A percentile compares a stretch with the other conserved stretches of the same genome.
phyloP scores from a whole-genome alignment of 2,113 vertebrate genomes.

The Chascanopsetta lugubris region DNA sequence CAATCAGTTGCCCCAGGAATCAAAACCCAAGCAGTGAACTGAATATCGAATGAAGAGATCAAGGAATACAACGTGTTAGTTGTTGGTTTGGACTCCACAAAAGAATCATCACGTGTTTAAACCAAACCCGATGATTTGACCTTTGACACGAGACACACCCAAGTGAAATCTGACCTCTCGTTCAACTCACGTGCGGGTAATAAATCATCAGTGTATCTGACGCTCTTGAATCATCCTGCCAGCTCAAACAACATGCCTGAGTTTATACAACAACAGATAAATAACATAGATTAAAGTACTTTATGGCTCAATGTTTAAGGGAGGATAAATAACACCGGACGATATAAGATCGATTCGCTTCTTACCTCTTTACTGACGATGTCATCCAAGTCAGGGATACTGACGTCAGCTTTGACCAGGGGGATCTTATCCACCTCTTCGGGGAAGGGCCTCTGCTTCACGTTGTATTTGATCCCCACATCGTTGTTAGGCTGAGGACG shows the following conservation, averaged over 20 bases:
- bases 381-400: slow-evolving; percentile 96
- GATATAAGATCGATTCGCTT: not conserved
- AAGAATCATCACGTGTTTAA: not conserved
- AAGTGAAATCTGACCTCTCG: slow-evolving; percentile 25
- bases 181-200: slow-evolving; percentile 61
- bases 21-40: no score
- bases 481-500: slow-evolving; percentile 89
- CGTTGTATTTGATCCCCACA: slow-evolving; percentile 89
- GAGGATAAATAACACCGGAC: slow-evolving; percentile 4
- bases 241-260: slow-evolving; percentile 70
- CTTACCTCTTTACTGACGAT: slow-evolving; percentile 93
- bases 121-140: slow-evolving; percentile 36
- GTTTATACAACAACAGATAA: slow-evolving; percentile 52
- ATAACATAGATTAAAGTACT: slow-evolving; percentile 2
- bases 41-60: no score
- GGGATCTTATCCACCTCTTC: slow-evolving; percentile 98
- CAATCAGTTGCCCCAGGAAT: no score
- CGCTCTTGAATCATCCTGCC: slow-evolving; percentile 59
- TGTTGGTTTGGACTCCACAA: slow-evolving; percentile 4
- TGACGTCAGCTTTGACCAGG: slow-evolving; percentile 95
- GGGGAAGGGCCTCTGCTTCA: slow-evolving; percentile 94
- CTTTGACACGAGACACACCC: slow-evolving; percentile 31
- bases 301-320: not conserved
- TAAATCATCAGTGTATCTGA: slow-evolving; percentile 54
- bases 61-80: no score